Percentiles rank a stretch among this genome's conserved stretches.
Evolutionary conservation across 2,113 vertebrate genomes (phyloP).

Genomic region (Pachypanchax playfairii): DNA sequence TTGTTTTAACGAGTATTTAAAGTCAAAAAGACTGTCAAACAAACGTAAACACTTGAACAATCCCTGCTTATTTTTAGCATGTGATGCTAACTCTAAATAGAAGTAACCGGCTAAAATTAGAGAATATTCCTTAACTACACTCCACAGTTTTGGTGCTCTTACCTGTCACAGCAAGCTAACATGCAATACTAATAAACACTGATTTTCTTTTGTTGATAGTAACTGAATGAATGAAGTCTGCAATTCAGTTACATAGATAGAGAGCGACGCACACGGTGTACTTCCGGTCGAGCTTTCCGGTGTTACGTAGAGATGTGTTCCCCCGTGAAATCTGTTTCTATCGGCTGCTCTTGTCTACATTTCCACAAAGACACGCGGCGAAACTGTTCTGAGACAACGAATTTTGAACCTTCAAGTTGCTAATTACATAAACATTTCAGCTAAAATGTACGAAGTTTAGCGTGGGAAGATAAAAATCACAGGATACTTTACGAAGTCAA

Average conservation of each 20-base stretch:
- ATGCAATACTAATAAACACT: background rate
- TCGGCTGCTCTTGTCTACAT: no score
- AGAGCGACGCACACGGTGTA: conserved; percentile 16
- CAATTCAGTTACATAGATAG: conserved; percentile 58
- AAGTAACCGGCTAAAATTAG: conserved; percentile 22
- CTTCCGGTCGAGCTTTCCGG: conserved; percentile 58
- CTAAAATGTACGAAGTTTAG: no score
- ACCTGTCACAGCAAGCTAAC: conserved; percentile 32
- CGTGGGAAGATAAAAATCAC: no score
- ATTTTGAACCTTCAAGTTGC: no score
- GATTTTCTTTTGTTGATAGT: background rate
- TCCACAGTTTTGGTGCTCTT: background rate
- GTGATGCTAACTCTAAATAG: conserved; percentile 56
- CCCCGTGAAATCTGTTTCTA: no score
- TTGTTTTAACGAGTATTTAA: conserved; percentile 5
- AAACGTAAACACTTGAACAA: conserved; percentile 12
- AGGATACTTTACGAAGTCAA: no score
- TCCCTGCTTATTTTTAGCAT: conserved; percentile 64
- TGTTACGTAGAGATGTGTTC: no score
- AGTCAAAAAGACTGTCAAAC: conserved; percentile 13
- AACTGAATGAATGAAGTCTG: conserved; percentile 50
- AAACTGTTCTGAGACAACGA: no score
- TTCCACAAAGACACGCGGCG: no score
- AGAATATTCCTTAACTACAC: conserved; percentile 17
- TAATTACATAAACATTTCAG: no score